Percentiles rank a stretch among this genome's conserved stretches.
phyloP scores from a whole-genome alignment of 2,113 vertebrate genomes.

The Dunckerocampus dactyliophorus region DNA sequence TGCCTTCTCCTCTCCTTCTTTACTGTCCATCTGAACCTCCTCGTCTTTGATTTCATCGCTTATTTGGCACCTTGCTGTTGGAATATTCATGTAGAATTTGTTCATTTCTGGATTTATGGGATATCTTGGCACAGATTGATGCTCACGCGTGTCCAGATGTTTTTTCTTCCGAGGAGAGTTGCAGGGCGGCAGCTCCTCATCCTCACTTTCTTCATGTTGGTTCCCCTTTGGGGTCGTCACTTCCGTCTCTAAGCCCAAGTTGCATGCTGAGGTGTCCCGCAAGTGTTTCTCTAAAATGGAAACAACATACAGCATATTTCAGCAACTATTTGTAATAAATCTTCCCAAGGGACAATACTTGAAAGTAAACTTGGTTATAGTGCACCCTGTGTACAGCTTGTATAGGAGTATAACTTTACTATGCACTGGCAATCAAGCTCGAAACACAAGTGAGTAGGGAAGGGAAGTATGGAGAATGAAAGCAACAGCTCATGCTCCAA shows the following conservation, averaged over 20 bases:
- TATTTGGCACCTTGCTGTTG: constrained; percentile 65
- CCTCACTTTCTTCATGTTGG: constrained; percentile 36
- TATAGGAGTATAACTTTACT: too few species aligned
- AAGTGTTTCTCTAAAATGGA: constrained; percentile 44
- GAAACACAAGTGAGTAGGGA: too few species aligned
- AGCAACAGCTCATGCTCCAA: too few species aligned
- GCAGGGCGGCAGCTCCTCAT: constrained; percentile 38
- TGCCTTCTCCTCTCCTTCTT: constrained; percentile 47
- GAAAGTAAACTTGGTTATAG: too few species aligned
- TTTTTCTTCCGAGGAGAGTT: constrained; percentile 54
- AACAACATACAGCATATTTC: not conserved
- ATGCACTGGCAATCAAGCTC: too few species aligned
- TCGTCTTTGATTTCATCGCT: constrained; percentile 68
- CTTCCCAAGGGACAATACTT: too few species aligned
- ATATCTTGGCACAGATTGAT: too few species aligned
- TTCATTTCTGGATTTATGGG: not conserved
- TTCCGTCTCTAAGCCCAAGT: constrained; percentile 41
- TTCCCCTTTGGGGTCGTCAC: constrained; percentile 29
- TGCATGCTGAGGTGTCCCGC: constrained; percentile 26
- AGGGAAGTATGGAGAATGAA: too few species aligned
- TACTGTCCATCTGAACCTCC: constrained; percentile 44
- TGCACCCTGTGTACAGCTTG: too few species aligned
- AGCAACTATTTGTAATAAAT: too few species aligned
- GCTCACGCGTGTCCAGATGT: constrained; percentile 59
- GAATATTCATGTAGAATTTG: not conserved